Evolutionary conservation across 92 coral and sea anemone species (phyloP).

Genomic region (Umimayanthus kanabou): DNA sequence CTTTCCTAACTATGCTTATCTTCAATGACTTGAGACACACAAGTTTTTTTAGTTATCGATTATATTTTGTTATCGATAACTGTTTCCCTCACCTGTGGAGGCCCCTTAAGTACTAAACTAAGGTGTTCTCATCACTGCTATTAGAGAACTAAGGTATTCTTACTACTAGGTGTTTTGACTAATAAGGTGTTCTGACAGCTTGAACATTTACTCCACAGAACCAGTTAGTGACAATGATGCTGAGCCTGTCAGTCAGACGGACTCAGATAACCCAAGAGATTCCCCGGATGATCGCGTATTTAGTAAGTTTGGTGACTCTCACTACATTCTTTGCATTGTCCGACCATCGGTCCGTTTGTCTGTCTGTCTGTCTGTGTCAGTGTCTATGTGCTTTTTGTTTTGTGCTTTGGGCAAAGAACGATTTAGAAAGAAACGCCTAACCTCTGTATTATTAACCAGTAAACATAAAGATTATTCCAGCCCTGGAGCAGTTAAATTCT

Average conservation of each 20-base stretch:
- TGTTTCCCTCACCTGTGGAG: too few species aligned
- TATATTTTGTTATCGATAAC: too few species aligned
- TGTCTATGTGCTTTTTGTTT: background rate
- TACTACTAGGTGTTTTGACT: background rate
- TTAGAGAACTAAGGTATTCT: too few species aligned
- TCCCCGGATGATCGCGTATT: constrained; percentile 36
- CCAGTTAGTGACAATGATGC: constrained; percentile 31
- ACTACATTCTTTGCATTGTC: background rate
- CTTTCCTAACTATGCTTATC: too few species aligned
- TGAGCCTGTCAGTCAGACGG: constrained; percentile 36
- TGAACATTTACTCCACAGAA: background rate
- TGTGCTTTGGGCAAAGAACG: background rate
- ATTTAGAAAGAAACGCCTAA: background rate
- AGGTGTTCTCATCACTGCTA: background rate
- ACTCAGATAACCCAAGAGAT: constrained; percentile 39
- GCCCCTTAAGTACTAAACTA: too few species aligned
- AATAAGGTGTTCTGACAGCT: background rate
- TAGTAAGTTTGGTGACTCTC: background rate
- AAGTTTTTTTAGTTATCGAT: too few species aligned
- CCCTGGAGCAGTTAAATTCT: background rate
- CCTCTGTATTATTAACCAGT: background rate
- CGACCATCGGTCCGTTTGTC: background rate
- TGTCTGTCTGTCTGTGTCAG: background rate
- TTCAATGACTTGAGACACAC: too few species aligned
- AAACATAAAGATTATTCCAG: background rate